Conservation (phyloP, 1,140 invertebrate genomes). For the Lordiphosa mommai region DNA sequence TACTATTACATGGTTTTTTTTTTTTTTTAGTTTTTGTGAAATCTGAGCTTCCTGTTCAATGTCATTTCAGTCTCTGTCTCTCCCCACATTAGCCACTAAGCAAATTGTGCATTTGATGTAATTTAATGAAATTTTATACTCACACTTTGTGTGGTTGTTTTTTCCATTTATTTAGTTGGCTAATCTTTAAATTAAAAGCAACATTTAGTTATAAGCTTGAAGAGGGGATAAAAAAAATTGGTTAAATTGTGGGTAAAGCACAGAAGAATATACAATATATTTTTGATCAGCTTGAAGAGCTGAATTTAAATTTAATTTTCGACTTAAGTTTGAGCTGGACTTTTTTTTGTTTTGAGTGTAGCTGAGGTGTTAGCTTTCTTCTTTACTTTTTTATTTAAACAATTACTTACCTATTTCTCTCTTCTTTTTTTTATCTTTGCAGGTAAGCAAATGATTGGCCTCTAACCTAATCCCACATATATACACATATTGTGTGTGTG, state of each 20-base stretch:
- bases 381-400: background rate
- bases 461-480: background rate
- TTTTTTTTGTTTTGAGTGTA: no score
- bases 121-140: slow-evolving; percentile 73
- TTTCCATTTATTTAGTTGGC: slow-evolving; percentile 11
- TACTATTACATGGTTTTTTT: slow-evolving; percentile 32
- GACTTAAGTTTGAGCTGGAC: no score
- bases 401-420: slow-evolving; percentile 3
- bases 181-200: slow-evolving; percentile 57
- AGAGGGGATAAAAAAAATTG: no score
- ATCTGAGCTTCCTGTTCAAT: slow-evolving; percentile 74
- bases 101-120: slow-evolving; percentile 56
- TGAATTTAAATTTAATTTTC: no score
- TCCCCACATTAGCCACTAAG: slow-evolving; percentile 34
- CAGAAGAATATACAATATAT: no score
- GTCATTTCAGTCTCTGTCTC: slow-evolving; percentile 19
- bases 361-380: no score
- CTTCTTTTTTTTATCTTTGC: slow-evolving; percentile 31
- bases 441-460: slow-evolving; percentile 51
- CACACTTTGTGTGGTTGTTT: slow-evolving; percentile 19
- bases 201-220: no score
- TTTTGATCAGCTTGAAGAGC: no score
- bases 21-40: slow-evolving; percentile 32
- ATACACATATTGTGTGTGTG: slow-evolving; percentile 4
- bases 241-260: no score